Conservation (phyloP, 2,797 vertebrate genomes). For the Picus viridis region DNA sequence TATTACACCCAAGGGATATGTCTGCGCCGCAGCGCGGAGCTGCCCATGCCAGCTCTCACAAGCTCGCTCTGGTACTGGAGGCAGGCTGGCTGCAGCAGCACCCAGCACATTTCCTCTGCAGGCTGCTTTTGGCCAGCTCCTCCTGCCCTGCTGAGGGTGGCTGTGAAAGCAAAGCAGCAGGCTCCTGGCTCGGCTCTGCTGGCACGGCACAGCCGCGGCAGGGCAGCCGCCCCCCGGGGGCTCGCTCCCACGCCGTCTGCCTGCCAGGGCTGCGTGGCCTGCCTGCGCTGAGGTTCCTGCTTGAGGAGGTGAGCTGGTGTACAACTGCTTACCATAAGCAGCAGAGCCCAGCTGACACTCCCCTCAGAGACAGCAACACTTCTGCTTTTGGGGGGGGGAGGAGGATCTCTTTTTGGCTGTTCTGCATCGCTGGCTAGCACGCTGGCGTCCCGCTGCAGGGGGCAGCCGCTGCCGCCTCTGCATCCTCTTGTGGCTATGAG, state of each 20-base stretch:
- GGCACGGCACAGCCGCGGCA: slow-evolving; percentile 37
- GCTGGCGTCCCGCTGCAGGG: background rate
- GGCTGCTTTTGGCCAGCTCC: background rate
- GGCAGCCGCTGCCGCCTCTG: background rate
- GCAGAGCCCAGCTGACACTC: slow-evolving; percentile 46
- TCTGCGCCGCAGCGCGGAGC: slow-evolving; percentile 30
- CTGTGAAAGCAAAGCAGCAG: slow-evolving; percentile 9
- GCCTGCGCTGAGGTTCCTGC: slow-evolving; percentile 44
- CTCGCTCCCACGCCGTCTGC: slow-evolving; percentile 64
- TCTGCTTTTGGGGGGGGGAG: background rate
- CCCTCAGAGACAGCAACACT: slow-evolving; percentile 41
- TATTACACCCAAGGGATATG: slow-evolving; percentile 67
- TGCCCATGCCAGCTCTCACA: slow-evolving; percentile 52
- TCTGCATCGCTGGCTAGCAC: background rate
- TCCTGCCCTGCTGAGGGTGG: slow-evolving; percentile 24
- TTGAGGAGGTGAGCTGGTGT: slow-evolving; percentile 45
- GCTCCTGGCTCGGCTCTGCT: slow-evolving; percentile 51
- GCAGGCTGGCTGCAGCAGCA: background rate
- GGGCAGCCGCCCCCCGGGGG: slow-evolving; percentile 50
- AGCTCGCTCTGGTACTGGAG: background rate
- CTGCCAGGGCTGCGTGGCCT: slow-evolving; percentile 50
- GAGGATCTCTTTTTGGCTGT: background rate
- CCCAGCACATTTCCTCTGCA: background rate
- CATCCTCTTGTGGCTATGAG: background rate
- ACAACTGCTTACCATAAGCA: slow-evolving; percentile 66